Evolutionary conservation across 2,888 invertebrate species (phyloP), one percentile per base, ranked within the genome.

Genomic region (Scaptomyza parva): DNA sequence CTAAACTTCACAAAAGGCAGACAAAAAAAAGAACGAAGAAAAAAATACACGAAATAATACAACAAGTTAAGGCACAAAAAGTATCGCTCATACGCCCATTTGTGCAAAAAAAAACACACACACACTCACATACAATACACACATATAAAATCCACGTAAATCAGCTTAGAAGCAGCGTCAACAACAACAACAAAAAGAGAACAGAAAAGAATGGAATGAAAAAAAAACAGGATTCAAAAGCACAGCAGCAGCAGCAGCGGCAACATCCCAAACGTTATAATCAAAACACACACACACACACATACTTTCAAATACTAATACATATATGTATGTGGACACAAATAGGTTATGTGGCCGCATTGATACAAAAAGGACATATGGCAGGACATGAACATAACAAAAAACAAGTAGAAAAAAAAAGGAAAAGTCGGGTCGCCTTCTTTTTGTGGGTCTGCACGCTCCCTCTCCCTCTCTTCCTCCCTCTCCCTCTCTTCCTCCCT

Each of bases 331-430:
- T 45, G 47, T 48, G 0, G 20, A 37, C 51, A 52, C 48, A 53
- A 50, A 64, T 52, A 71, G 66, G 58, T 51, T 64, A 64, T 65
- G 55, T 62, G 60, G 54, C 54, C 61, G 44, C 65, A 71, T 74
- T 72, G 62, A 74, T 78, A 73, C 66, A 76, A 81, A 81, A 81
- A 83, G 78, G 69, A 87, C 81, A 81, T 84, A 84, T 81, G 81
- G 81, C 84, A 78, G 64, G 68, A 55, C 63, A 66, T 57, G 60
- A 50, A 39, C 61, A 72, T 50, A 72, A 57, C 62, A 60, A 68
- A 65, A 69, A 65, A 73, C 57, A n/a, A n/a, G n/a, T n/a, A n/a
- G n/a, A n/a, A n/a, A n/a, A 64, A 69, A 63, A 65, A 65, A 62
- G 45, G 58, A 75, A 62, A 76, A 1, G 65, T 30, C 24, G 12